Percentiles rank a stretch among this genome's conserved stretches.
Evolutionary conservation across 1,140 invertebrate species (phyloP).

Genomic region (Paraescarpia echinospica): DNA sequence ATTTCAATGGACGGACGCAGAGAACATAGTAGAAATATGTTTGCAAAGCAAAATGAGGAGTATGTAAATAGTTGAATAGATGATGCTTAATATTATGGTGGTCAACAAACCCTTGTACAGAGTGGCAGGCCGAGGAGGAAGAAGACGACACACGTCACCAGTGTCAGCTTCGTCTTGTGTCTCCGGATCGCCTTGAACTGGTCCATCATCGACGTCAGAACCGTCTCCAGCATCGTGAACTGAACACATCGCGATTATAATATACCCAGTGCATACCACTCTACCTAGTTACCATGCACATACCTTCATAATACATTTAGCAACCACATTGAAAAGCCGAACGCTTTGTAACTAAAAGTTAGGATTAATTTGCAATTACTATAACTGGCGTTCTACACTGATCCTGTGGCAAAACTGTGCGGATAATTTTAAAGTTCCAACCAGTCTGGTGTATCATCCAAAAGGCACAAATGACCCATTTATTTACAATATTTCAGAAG

Average conservation of each 20-base stretch:
- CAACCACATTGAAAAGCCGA: too few relatives aligned
- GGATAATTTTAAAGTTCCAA: too few relatives aligned
- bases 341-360: too few relatives aligned
- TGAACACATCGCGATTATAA: constrained; percentile 43
- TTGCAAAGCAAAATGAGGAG: background rate
- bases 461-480: too few relatives aligned
- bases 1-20: too few relatives aligned
- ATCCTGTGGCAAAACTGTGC: too few relatives aligned
- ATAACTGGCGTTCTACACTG: too few relatives aligned
- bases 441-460: too few relatives aligned
- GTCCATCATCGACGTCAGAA: constrained; percentile 71
- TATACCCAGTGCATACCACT: background rate
- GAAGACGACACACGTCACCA: constrained; percentile 29
- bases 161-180: constrained; percentile 33
- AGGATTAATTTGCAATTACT: too few relatives aligned
- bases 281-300: too few relatives aligned
- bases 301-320: too few relatives aligned
- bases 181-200: constrained; percentile 64
- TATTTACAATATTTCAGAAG: too few relatives aligned
- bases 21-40: background rate
- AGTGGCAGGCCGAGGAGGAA: constrained; percentile 34
- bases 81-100: background rate
- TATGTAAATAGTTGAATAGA: background rate
- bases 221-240: constrained; percentile 79
- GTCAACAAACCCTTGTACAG: constrained; percentile 29